A percentile compares a stretch with the other conserved stretches of the same genome.
phyloP scores from a whole-genome alignment of 2,113 vertebrate species.

The Phalacrocorax aristotelis region DNA sequence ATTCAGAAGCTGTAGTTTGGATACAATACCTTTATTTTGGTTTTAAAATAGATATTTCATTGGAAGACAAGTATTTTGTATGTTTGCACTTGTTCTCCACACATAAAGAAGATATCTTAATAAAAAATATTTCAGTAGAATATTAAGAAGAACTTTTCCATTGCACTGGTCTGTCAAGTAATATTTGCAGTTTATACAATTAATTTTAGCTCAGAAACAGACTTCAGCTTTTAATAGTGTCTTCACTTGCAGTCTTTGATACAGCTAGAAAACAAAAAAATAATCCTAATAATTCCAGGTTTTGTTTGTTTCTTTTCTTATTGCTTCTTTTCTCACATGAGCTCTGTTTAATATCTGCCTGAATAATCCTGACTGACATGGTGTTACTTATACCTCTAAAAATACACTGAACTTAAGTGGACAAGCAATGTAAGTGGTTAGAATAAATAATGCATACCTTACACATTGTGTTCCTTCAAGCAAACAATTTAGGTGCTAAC shows the following conservation, averaged over 20 bases:
- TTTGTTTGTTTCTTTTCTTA: neutral
- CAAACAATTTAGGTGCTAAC: neutral
- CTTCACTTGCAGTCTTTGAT: neutral
- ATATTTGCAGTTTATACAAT: neutral
- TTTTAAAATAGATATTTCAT: neutral
- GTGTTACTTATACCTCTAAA: neutral
- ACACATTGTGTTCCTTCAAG: neutral
- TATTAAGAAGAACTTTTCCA: neutral
- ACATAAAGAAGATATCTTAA: neutral
- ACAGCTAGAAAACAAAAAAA: neutral
- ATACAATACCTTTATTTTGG: neutral
- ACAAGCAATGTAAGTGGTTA: neutral
- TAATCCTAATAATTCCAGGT: neutral
- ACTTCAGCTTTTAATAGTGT: neutral
- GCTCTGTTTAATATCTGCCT: neutral
- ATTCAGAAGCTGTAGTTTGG: neutral
- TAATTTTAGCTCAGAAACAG: neutral
- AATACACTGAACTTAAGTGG: neutral
- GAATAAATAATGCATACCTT: neutral
- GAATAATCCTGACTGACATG: neutral
- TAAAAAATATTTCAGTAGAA: neutral
- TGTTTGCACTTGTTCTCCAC: neutral
- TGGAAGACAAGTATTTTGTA: neutral
- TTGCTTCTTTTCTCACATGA: neutral
- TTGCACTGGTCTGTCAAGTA: neutral